phyloP scores from a whole-genome alignment of 1,140 invertebrate genomes.

The Nilaparvata lugens region DNA sequence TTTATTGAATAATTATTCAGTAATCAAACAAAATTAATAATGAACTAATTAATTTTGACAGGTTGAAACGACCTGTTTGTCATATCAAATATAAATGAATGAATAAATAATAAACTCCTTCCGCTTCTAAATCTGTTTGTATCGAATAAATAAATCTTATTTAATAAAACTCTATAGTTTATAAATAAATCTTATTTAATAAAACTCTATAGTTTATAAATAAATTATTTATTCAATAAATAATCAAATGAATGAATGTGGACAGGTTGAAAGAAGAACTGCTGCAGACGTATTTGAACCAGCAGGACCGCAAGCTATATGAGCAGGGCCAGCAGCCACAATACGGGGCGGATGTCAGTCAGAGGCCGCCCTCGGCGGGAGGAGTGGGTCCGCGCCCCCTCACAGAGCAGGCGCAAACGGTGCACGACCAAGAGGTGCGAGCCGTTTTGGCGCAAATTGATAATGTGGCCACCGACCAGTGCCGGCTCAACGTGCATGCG shows the following conservation, averaged over 20 bases:
- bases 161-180: too few relatives aligned
- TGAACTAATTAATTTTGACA: too few relatives aligned
- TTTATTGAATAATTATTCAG: too few relatives aligned
- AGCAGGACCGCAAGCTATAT: not conserved
- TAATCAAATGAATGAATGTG: not conserved
- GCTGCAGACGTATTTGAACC: not conserved
- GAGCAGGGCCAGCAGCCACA: not conserved
- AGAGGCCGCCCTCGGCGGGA: not conserved
- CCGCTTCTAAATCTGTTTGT: too few relatives aligned
- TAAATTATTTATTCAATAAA: not conserved
- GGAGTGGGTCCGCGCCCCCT: not conserved
- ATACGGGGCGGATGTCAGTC: not conserved
- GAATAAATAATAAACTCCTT: too few relatives aligned
- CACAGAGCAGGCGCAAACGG: not conserved
- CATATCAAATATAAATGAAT: too few relatives aligned
- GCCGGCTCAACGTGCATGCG: slow-evolving; percentile 67
- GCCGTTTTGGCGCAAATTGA: slow-evolving; percentile 54
- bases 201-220: too few relatives aligned
- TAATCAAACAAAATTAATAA: too few relatives aligned
- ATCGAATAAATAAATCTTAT: too few relatives aligned
- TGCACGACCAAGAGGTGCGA: slow-evolving; percentile 21
- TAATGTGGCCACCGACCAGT: slow-evolving; percentile 59
- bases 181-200: too few relatives aligned
- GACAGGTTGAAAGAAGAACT: not conserved
- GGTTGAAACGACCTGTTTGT: too few relatives aligned